These are phyloP conservation scores for Lumbricus terrestris DNA, from an alignment of 2,888 invertebrate genomes.

Conservation along the genomic window DNA sequence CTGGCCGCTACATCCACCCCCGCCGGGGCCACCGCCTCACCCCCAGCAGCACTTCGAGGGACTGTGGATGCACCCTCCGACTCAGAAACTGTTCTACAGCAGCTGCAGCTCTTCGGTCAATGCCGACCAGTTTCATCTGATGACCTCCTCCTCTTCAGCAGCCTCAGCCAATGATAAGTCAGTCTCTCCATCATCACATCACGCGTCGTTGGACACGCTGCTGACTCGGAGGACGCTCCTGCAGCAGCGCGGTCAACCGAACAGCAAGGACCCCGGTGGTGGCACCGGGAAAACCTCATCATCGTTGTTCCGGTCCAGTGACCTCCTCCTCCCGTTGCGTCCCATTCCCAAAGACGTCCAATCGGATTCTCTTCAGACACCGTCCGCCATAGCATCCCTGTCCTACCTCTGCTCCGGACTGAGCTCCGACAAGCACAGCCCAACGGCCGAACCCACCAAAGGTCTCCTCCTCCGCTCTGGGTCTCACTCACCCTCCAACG, in stretches of 20 bases:
- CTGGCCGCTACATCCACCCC: neutral
- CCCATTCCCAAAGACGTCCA: neutral
- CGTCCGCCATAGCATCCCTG: conserved; percentile 7
- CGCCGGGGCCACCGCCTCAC: neutral
- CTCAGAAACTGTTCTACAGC: neutral
- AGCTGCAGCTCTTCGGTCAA: neutral
- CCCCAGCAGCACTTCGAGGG: neutral
- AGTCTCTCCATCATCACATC: neutral
- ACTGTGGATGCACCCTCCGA: neutral
- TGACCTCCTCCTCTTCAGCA: no score
- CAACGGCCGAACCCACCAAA: neutral
- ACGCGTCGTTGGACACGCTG: neutral
- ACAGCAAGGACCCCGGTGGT: neutral
- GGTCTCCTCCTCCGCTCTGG: neutral
- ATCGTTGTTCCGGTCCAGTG: neutral
- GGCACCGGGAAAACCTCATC: neutral
- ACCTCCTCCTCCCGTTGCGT: neutral
- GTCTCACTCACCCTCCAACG: neutral
- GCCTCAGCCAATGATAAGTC: neutral
- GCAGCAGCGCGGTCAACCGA: neutral
- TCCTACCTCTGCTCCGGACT: conserved; percentile 16
- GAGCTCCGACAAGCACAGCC: neutral
- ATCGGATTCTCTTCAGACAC: neutral
- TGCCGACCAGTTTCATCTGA: neutral
- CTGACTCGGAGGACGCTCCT: neutral